A percentile compares a stretch with the other conserved stretches of the same genome.
phyloP scores from a whole-genome alignment of 2,888 invertebrate genomes.

The Harpalus rufipes region DNA sequence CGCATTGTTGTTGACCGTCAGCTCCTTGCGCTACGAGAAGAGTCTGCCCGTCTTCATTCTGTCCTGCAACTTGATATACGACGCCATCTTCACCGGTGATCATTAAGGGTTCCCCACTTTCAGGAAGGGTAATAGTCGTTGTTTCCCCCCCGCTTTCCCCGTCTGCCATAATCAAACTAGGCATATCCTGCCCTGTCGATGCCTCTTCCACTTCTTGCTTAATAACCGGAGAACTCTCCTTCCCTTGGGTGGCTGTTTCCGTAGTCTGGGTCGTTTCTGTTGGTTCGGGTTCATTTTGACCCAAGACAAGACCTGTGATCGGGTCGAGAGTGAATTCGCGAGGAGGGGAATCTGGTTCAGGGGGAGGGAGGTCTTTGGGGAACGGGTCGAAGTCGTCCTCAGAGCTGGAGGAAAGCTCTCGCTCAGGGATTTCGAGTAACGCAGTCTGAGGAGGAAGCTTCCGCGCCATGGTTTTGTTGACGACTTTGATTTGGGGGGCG shows the following conservation, averaged over 20 bases:
- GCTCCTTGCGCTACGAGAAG: slow-evolving; percentile 86
- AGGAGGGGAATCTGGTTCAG: slow-evolving; percentile 82
- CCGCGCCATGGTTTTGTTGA: slow-evolving; percentile 37
- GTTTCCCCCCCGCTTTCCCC: slow-evolving; percentile 71
- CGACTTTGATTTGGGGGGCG: slow-evolving; percentile 62
- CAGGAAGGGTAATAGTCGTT: slow-evolving; percentile 71
- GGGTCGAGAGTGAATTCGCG: slow-evolving; percentile 86
- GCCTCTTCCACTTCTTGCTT: slow-evolving; percentile 43
- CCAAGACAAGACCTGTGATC: slow-evolving; percentile 80
- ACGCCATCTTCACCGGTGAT: slow-evolving; percentile 92
- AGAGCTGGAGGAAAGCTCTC: slow-evolving; percentile 78
- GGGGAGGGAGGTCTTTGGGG: slow-evolving; percentile 79
- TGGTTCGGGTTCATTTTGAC: slow-evolving; percentile 80
- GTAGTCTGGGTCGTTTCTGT: slow-evolving; percentile 72
- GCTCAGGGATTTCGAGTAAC: slow-evolving; percentile 62
- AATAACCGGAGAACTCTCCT: not conserved
- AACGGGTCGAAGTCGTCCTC: slow-evolving; percentile 84
- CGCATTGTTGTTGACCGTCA: slow-evolving; percentile 87
- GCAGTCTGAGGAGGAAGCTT: not conserved
- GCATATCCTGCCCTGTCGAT: slow-evolving; percentile 47
- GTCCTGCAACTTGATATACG: slow-evolving; percentile 88
- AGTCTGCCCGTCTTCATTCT: slow-evolving; percentile 88
- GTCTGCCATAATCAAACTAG: slow-evolving; percentile 76
- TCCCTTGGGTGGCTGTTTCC: slow-evolving; percentile 65
- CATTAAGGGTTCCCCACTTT: slow-evolving; percentile 83